Base-by-base conservation (phyloP, 2,113 vertebrate genomes). In the Vulpes lagopus region DNA sequence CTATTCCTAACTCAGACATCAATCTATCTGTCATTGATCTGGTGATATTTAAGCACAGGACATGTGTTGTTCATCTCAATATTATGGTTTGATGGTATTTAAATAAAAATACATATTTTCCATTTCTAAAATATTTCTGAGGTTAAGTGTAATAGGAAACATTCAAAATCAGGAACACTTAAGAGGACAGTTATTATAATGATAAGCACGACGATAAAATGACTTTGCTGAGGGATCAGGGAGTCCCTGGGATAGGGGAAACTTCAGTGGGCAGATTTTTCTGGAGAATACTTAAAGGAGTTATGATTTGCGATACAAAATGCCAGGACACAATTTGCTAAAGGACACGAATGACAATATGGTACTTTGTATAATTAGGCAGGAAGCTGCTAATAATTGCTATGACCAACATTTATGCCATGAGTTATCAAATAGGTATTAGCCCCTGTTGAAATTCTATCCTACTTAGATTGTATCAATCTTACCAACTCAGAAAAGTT, bases 111-210 rank as follows among this genome's bases (percentile, higher is more conserved):
- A 51, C 0, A 10, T 22, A 11, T 32, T 85, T 93, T 84, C 81
- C 6, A 81, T 95, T 91, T 96, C 30, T 85, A 79, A 92, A 27
- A 71, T 4, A 43, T 14, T 51, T 64, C 73, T 97, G 43, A 86
- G 60, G 6, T 91, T 64, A 84, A 59, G 7, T 81, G 5, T 60
- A 89, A 38, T 20, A 94, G 11, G 19, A 94, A 83, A 38, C 32
- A 60, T 11, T 38, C 38, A 82, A 93, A 73, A 65, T 60, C 17
- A 82, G 8, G 27, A 89, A 82, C 16, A 7, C 6, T 49, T 76
- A 32, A 30, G 25, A 89, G 19, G 89, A 65, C 5, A 55, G 3
- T 5, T 43, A 23, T 53, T 69, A 22, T 20, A 80, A 62, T 84
- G 32, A 4, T 49, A 43, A 84, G 11, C 5, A 17, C 73, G 22